Evolutionary conservation across 2,797 vertebrate genomes (phyloP), one percentile per base, ranked within the genome.

Genomic region (Scolopax bukidnonensis): DNA sequence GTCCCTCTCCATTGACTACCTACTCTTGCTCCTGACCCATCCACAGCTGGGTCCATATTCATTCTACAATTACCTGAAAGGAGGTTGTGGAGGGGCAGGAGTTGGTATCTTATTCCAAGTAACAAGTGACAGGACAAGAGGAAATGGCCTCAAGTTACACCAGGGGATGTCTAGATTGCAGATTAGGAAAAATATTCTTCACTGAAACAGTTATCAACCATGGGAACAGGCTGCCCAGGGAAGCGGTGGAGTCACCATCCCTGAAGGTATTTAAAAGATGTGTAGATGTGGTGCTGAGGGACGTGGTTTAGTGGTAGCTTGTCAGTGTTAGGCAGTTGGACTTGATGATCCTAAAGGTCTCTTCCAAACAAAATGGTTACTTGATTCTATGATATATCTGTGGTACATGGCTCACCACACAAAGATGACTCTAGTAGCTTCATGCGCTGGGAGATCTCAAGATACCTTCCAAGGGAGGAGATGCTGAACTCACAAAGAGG

Each of bases 391-490:
- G n/a, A 36, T 36, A 1, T 20, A 57, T 41, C 36, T 33, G 19
- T 38, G 45, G 30, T 21, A 28, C 24, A 65, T 10, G 40, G 32
- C 50, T 64, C 2, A 0, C 13, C n/a, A 28, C 1, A 2, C 3
- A 6, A 61, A 59, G 6, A 16, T 28, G 24, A 40, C n/a, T n/a
- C 45, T 41, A 56, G 54, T 12, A 69, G 33, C 19, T 59, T 64
- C 53, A n/a, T 41, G 43, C 45, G 47, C 21, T 27, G 16, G 11
- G 25, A 71, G 8, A 28, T 32, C 47, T 51, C 41, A 65, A 88
- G 84, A 84, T 16, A 56, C n/a, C n/a, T 73, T 40, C 77, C 43
- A 40, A 48, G 38, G 38, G 40, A 51, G 25, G 50, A 51, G 25
- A 51, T 16, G 25, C 4, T 68, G 48, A 40, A 59, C 13, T 0